Conservation (phyloP, 1,140 invertebrate species). For the Paramacrobiotus metropolitanus region DNA sequence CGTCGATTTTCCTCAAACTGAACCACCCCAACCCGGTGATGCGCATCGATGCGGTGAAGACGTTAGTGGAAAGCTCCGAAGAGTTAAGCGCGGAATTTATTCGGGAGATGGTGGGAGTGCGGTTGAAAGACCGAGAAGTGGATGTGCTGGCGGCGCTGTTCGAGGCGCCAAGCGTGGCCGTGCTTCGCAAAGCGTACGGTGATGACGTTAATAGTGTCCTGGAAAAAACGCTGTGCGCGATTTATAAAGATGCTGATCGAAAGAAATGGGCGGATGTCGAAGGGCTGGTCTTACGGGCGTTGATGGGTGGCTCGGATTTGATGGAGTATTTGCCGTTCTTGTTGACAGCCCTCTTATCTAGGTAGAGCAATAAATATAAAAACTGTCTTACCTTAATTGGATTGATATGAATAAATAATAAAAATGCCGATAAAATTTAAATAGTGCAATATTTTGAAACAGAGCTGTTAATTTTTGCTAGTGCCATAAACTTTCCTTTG, state of each 20-base stretch:
- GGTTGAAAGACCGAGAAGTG: not conserved
- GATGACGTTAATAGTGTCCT: not conserved
- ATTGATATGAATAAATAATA: no score
- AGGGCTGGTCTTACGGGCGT: not conserved
- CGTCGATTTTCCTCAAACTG: not conserved
- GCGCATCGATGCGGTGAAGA: not conserved
- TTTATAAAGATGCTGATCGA: not conserved
- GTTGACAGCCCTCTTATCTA: not conserved
- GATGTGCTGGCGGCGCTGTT: not conserved
- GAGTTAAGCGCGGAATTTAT: not conserved
- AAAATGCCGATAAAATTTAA: not conserved
- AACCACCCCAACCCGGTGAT: not conserved
- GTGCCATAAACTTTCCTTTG: no score
- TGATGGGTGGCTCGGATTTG: not conserved
- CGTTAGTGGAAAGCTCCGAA: not conserved
- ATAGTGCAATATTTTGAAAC: not conserved
- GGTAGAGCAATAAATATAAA: no score
- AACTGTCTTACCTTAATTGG: no score
- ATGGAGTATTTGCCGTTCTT: not conserved
- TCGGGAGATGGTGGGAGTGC: not conserved
- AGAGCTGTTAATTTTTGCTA: not conserved
- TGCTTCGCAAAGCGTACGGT: no score
- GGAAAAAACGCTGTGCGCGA: not conserved
- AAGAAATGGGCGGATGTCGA: not conserved
- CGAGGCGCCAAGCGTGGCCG: not conserved